Evolutionary conservation across 2,888 invertebrate genomes (phyloP).

Genomic region (Dicranocentrus wangi): DNA sequence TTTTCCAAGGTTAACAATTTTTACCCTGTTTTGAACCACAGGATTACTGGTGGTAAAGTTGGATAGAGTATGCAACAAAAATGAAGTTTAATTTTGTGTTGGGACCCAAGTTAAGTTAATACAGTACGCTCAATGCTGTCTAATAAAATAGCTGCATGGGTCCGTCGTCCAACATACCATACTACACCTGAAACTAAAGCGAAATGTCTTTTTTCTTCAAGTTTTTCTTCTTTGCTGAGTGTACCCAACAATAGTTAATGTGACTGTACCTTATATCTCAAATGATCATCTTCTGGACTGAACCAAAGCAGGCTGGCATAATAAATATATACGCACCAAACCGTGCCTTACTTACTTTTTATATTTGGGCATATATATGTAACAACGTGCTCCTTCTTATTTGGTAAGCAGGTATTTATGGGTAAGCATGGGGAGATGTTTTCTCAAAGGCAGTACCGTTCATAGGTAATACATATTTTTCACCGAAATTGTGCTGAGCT

Average conservation of each 20-base stretch:
- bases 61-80: constrained; percentile 18
- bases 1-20: constrained; percentile 34
- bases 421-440: no score
- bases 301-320: not conserved
- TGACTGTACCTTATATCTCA: no score
- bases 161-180: constrained; percentile 8
- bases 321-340: not conserved
- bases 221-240: no score
- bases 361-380: no score
- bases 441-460: no score
- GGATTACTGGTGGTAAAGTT: constrained; percentile 14
- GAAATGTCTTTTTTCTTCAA: no score
- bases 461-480: no score
- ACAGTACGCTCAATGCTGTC: constrained; percentile 48
- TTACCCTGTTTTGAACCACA: constrained; percentile 45
- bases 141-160: constrained; percentile 55
- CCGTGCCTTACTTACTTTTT: constrained; percentile 41
- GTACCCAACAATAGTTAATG: not conserved
- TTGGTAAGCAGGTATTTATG: no score
- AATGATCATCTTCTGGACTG: not conserved
- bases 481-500: not conserved
- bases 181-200: constrained; percentile 11
- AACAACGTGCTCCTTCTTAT: no score
- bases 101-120: constrained; percentile 6
- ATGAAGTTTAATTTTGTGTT: constrained; percentile 25